Evolutionary conservation across 2,797 vertebrate genomes (phyloP).

Genomic region (Momotus momota): DNA sequence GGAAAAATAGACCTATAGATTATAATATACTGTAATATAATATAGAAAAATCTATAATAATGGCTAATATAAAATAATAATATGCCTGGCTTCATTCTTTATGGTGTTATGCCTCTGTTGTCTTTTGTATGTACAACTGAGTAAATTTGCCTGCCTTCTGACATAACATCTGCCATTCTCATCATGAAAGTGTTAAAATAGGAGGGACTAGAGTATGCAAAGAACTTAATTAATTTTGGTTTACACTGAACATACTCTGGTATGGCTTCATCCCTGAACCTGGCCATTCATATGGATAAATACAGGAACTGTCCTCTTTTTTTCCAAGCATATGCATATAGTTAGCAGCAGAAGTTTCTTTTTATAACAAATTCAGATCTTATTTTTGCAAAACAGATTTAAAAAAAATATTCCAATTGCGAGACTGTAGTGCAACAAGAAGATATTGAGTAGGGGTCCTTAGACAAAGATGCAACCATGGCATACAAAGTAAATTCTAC

Average conservation of each 20-base stretch:
- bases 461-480: background rate
- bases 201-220: background rate
- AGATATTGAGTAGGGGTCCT: background rate
- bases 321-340: fast-evolving
- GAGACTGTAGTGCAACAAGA: background rate
- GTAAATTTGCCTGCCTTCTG: background rate
- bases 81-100: background rate
- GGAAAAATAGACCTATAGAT: background rate
- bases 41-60: background rate
- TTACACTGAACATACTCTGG: background rate
- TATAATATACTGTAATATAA: background rate
- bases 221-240: background rate
- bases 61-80: background rate
- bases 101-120: background rate
- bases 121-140: background rate
- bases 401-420: fast-evolving
- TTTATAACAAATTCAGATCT: background rate
- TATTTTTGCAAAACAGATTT: background rate
- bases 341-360: background rate
- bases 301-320: background rate
- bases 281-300: background rate
- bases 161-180: background rate
- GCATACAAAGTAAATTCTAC: fast-evolving
- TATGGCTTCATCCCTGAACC: background rate
- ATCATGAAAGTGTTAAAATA: background rate